Conservation (phyloP, 2,888 invertebrate species). For the Idaea straminata region DNA sequence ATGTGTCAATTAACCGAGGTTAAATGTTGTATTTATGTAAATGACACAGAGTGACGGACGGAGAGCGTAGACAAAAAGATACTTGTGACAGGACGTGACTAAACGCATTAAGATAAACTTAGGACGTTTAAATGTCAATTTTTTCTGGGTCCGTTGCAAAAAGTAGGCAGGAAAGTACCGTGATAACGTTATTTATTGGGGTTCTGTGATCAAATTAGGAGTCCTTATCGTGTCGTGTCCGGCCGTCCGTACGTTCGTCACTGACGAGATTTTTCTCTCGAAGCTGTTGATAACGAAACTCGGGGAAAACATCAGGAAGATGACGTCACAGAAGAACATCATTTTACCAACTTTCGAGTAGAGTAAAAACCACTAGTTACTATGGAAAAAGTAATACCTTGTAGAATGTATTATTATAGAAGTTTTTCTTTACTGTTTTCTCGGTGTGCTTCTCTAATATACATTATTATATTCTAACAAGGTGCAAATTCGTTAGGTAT, state of each 20-base stretch:
- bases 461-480: no score
- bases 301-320: background rate
- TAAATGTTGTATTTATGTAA: conserved; percentile 77
- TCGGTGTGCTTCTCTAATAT: no score
- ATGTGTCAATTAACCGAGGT: conserved; percentile 77
- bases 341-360: background rate
- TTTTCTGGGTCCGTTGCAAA: background rate
- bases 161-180: background rate
- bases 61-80: conserved; percentile 59
- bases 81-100: conserved; percentile 50
- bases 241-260: background rate
- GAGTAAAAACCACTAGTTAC: background rate
- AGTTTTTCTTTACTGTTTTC: no score
- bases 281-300: background rate
- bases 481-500: no score
- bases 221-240: background rate
- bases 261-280: background rate
- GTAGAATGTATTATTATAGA: background rate
- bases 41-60: conserved; percentile 61
- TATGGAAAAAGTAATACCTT: background rate
- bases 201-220: conserved; percentile 1
- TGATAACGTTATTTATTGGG: background rate
- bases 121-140: conserved; percentile 49
- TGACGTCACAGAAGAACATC: background rate
- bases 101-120: conserved; percentile 49